Evolutionary conservation across 1,140 invertebrate species (phyloP).

Genomic region (Galleria mellonella): DNA sequence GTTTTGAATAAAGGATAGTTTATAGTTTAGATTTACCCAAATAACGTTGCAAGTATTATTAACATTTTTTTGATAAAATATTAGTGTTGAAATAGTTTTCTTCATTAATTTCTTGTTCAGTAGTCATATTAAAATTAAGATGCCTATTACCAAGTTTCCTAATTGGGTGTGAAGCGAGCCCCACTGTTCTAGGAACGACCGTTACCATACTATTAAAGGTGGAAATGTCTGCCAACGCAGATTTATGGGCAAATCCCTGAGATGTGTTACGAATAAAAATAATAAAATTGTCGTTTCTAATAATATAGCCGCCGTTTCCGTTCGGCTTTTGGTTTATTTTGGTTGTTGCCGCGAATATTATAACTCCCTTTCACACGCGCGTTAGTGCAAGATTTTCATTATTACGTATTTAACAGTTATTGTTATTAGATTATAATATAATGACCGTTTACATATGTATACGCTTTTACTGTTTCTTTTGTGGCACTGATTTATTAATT

Average conservation of each 20-base stretch:
- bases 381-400: conserved; percentile 32
- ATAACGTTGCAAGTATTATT: too few relatives aligned
- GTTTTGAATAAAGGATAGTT: too few relatives aligned
- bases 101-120: neutral
- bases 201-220: conserved; percentile 42
- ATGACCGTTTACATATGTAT: conserved; percentile 5
- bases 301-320: conserved; percentile 68
- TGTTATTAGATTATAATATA: conserved; percentile 31
- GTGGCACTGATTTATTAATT: conserved; percentile 22
- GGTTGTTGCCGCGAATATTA: conserved; percentile 64
- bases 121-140: conserved; percentile 20
- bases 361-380: conserved; percentile 43
- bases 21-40: too few relatives aligned
- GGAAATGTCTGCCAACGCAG: conserved; percentile 38
- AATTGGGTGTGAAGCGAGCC: conserved; percentile 44
- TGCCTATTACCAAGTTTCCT: conserved; percentile 25
- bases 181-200: conserved; percentile 46
- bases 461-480: conserved; percentile 2
- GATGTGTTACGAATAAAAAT: conserved; percentile 71
- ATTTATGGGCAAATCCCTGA: conserved; percentile 63
- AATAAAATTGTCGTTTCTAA: conserved; percentile 71
- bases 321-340: conserved; percentile 67
- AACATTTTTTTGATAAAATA: too few relatives aligned
- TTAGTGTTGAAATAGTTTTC: too few relatives aligned
- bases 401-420: conserved; percentile 21